These are phyloP conservation scores for Paracanthobrama guichenoti DNA, from an alignment of 2,113 vertebrate species.

Conservation along the genomic window DNA sequence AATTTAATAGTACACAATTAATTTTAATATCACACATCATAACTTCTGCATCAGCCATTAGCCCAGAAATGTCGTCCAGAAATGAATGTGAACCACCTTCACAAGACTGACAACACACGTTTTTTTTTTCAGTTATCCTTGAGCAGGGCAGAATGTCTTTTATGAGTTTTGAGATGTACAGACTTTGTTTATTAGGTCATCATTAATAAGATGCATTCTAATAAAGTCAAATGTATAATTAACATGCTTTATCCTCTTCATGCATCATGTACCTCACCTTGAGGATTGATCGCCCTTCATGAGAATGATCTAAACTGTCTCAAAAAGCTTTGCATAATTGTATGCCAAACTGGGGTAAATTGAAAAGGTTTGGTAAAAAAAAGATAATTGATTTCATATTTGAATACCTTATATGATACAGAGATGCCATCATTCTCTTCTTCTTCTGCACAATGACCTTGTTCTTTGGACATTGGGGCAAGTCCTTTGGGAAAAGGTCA, in stretches of 20 bases:
- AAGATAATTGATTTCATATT: background rate
- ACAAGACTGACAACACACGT: background rate
- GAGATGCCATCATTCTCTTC: background rate
- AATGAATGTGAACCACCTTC: constrained; percentile 20
- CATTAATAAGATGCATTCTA: constrained; percentile 15
- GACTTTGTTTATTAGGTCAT: constrained; percentile 19
- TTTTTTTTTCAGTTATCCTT: constrained; percentile 5
- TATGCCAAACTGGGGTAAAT: background rate
- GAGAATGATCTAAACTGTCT: constrained; percentile 19
- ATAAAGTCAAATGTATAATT: constrained; percentile 24
- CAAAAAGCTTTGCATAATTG: constrained; percentile 1
- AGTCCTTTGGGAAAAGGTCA: constrained; percentile 70
- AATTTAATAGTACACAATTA: background rate
- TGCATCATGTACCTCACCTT: constrained; percentile 19
- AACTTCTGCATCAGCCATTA: background rate
- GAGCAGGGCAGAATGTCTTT: background rate
- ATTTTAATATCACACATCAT: constrained; percentile 23
- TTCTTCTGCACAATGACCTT: constrained; percentile 1
- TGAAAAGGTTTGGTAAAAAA: background rate
- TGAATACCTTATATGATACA: background rate
- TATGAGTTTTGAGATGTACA: constrained; percentile 5
- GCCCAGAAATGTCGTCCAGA: background rate
- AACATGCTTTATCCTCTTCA: constrained; percentile 15
- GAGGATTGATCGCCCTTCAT: background rate
- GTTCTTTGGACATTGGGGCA: constrained; percentile 9